Evolutionary conservation across 2,113 vertebrate genomes (phyloP).

Genomic region (Phrynosoma platyrhinos): DNA sequence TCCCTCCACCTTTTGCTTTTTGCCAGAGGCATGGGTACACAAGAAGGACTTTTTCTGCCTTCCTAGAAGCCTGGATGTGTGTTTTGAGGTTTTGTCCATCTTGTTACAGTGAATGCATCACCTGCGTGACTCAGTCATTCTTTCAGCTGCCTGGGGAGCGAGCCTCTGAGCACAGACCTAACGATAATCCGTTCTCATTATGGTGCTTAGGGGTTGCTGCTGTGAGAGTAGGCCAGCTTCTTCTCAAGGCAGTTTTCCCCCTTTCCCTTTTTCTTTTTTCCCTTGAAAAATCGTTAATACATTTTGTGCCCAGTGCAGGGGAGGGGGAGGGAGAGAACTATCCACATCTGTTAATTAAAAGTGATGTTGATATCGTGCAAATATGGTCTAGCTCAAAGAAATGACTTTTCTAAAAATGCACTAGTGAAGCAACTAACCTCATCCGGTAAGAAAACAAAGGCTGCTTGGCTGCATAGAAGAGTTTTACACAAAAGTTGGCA

Average conservation of each 20-base stretch:
- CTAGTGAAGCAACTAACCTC: background rate
- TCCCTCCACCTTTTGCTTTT: background rate
- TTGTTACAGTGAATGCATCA: slow-evolving; percentile 46
- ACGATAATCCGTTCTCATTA: slow-evolving; percentile 63
- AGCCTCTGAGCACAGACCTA: slow-evolving; percentile 52
- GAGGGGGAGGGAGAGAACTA: background rate
- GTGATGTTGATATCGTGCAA: background rate
- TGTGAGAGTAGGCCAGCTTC: slow-evolving; percentile 62
- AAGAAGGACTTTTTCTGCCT: slow-evolving; percentile 9
- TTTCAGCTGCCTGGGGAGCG: slow-evolving; percentile 35
- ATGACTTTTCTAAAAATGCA: background rate
- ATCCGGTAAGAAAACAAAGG: background rate
- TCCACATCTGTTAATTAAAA: slow-evolving; percentile 51
- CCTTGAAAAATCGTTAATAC: background rate
- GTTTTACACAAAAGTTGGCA: background rate
- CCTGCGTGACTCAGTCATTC: slow-evolving; percentile 60
- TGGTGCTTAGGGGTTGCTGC: slow-evolving; percentile 36
- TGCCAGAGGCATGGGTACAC: background rate
- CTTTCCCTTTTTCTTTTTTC: background rate
- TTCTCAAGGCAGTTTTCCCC: slow-evolving; percentile 47
- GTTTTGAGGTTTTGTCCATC: slow-evolving; percentile 35
- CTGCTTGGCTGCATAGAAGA: background rate
- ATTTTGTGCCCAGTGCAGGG: background rate
- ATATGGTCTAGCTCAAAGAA: slow-evolving; percentile 8
- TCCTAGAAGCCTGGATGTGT: background rate